Evolutionary conservation across 2,888 invertebrate species (phyloP).

Genomic region (Luperina nickerlii): DNA sequence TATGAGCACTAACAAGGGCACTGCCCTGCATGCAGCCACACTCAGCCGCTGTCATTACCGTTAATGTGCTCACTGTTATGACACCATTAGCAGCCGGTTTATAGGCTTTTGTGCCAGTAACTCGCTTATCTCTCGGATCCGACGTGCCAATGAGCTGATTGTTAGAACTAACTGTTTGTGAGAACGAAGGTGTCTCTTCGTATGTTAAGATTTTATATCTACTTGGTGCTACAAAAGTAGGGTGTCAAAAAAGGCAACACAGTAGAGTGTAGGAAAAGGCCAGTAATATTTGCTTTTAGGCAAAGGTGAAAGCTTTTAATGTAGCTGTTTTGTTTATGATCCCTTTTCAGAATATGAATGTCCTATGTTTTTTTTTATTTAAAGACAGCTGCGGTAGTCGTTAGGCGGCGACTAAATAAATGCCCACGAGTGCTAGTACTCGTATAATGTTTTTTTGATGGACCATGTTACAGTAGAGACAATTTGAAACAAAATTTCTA

Average conservation of each 20-base stretch:
- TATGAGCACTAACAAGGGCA: constrained; percentile 30
- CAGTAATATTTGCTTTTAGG: not conserved
- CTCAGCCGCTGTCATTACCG: constrained; percentile 41
- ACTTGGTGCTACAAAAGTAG: not conserved
- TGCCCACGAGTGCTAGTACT: constrained; percentile 5
- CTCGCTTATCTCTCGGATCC: constrained; percentile 47
- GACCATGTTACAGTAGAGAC: not conserved
- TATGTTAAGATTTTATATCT: not conserved
- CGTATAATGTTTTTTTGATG: not conserved
- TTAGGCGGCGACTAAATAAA: not conserved
- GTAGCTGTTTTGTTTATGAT: not conserved
- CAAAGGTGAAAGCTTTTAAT: not conserved
- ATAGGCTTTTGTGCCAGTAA: constrained; percentile 51
- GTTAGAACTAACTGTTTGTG: constrained; percentile 14
- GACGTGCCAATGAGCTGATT: constrained; percentile 37
- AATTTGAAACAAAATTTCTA: not conserved
- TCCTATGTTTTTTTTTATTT: not conserved
- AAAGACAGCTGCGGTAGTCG: not conserved
- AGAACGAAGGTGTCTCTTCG: not conserved
- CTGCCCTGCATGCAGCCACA: constrained; percentile 31
- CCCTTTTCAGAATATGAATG: not conserved
- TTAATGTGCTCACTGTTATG: constrained; percentile 61
- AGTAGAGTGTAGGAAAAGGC: not conserved
- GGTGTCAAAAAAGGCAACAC: not conserved
- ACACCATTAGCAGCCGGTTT: constrained; percentile 49